Conservation (phyloP, 2,888 invertebrate genomes). For the Elaeidobius kamerunicus region DNA sequence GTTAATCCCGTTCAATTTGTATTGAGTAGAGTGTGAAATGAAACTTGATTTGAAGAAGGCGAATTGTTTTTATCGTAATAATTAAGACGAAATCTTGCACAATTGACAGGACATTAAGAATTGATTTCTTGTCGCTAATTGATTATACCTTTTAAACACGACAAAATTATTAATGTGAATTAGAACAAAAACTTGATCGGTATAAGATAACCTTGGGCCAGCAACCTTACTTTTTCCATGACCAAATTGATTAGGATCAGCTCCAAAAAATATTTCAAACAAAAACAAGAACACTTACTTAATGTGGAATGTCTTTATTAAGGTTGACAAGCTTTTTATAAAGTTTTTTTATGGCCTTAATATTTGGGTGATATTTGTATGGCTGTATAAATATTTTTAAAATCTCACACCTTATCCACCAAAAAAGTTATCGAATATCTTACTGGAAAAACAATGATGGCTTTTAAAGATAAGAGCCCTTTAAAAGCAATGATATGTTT, state of each 20-base stretch:
- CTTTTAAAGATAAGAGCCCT: background rate
- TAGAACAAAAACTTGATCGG: background rate
- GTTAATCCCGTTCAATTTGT: conserved; percentile 16
- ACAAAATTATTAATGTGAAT: background rate
- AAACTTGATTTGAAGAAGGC: conserved; percentile 4
- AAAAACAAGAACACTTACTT: no score
- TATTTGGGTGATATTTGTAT: no score
- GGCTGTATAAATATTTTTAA: no score
- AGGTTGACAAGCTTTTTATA: no score
- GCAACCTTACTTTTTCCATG: background rate
- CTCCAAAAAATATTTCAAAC: no score
- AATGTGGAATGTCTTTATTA: no score
- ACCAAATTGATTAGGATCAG: background rate
- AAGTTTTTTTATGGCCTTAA: no score
- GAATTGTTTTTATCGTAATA: conserved; percentile 15
- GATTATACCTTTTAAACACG: background rate
- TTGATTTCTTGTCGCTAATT: background rate
- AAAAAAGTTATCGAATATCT: no score
- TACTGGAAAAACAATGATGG: conserved; percentile 4
- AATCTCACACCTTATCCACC: no score
- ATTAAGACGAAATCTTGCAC: conserved; percentile 16
- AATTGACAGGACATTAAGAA: background rate
- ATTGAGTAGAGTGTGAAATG: conserved; percentile 21
- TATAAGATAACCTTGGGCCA: background rate
- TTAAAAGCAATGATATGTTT: conserved; percentile 15